Evolutionary conservation across 2,113 vertebrate species (phyloP).

Genomic region (Piprites chloris): DNA sequence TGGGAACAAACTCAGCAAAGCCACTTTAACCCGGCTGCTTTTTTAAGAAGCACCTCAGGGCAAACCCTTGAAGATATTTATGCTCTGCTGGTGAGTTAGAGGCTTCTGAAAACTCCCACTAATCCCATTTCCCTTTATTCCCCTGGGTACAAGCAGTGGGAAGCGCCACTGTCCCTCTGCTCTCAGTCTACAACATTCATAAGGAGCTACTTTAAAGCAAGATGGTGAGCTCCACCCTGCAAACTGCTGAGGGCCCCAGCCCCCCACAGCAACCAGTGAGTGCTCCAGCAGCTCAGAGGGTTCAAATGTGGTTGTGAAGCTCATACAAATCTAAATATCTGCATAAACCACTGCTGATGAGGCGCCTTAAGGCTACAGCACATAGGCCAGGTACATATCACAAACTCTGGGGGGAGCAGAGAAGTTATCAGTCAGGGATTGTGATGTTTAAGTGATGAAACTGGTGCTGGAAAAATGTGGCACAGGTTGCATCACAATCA

Average conservation of each 20-base stretch:
- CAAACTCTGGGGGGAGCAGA: background rate
- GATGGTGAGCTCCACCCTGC: background rate
- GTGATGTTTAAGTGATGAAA: background rate
- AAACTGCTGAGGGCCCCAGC: background rate
- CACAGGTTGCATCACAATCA: background rate
- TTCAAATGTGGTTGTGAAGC: background rate
- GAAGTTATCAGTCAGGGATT: background rate
- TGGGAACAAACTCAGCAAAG: conserved; percentile 60
- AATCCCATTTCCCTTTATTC: conserved; percentile 14
- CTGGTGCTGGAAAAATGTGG: background rate
- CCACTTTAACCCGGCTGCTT: conserved; percentile 55
- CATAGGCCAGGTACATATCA: background rate
- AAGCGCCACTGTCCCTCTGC: conserved; percentile 12
- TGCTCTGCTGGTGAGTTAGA: conserved; percentile 27
- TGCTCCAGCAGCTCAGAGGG: background rate
- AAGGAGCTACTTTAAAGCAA: background rate
- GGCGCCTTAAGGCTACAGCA: background rate
- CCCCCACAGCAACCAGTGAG: background rate
- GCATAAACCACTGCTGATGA: background rate
- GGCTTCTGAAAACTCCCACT: conserved; percentile 53
- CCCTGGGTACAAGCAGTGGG: conserved; percentile 14
- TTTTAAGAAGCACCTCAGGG: conserved; percentile 56
- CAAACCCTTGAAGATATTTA: conserved; percentile 63
- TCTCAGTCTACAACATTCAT: conserved; percentile 22
- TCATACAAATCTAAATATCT: background rate